phyloP scores from a whole-genome alignment of 2,888 invertebrate genomes.

The Toxonevra muliebris region DNA sequence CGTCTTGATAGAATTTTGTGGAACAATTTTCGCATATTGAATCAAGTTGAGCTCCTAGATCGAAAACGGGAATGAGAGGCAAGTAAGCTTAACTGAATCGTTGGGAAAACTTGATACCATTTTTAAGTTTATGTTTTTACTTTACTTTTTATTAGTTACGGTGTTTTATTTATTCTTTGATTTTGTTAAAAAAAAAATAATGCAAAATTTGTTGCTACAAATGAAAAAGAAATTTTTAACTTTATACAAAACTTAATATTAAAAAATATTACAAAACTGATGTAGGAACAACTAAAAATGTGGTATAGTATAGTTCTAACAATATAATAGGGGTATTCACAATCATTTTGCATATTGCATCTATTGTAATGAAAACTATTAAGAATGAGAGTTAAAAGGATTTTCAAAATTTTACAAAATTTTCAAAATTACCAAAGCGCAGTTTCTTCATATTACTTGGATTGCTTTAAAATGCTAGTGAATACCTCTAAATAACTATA shows the following conservation, averaged over 20 bases:
- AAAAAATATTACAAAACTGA: neutral
- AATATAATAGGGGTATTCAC: too few species aligned
- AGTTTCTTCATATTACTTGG: too few species aligned
- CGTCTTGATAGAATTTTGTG: slow-evolving; percentile 48
- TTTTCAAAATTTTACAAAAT: too few species aligned
- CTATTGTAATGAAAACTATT: neutral
- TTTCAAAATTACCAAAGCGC: too few species aligned
- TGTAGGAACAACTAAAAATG: too few species aligned
- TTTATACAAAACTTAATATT: slow-evolving; percentile 12
- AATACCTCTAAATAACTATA: neutral
- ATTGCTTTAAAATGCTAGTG: neutral
- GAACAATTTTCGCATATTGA: slow-evolving; percentile 64
- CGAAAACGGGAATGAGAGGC: slow-evolving; percentile 66
- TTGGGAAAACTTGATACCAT: slow-evolving; percentile 65
- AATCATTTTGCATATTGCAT: too few species aligned
- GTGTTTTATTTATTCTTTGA: slow-evolving; percentile 39
- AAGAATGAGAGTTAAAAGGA: neutral
- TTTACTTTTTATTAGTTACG: slow-evolving; percentile 25
- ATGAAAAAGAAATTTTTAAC: slow-evolving; percentile 21
- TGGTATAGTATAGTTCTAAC: too few species aligned
- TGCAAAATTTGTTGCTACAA: slow-evolving; percentile 15
- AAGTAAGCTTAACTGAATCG: slow-evolving; percentile 65
- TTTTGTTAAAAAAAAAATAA: slow-evolving; percentile 16
- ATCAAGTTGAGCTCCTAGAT: slow-evolving; percentile 65
- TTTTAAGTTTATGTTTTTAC: slow-evolving; percentile 34